phyloP scores from a whole-genome alignment of 2,113 vertebrate species.

The Rhipidura dahli region DNA sequence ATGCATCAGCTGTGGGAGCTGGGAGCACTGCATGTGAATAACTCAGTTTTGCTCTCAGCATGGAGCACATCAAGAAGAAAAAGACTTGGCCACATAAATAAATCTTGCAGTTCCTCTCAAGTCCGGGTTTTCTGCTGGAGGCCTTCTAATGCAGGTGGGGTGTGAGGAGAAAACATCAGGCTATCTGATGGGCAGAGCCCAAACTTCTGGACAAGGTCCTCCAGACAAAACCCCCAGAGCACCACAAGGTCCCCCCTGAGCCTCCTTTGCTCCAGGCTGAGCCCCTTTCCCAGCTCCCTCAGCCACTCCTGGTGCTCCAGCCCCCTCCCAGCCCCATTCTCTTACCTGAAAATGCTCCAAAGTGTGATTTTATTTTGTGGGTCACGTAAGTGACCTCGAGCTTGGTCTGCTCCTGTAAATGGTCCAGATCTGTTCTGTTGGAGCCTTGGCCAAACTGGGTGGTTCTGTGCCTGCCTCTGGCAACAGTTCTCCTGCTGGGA shows the following conservation, averaged over 20 bases:
- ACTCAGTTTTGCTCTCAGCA: neutral
- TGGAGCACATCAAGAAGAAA: neutral
- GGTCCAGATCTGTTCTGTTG: neutral
- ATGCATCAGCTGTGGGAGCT: neutral
- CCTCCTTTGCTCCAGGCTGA: neutral
- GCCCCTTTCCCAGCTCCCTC: neutral
- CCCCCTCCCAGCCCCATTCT: rapidly evolving
- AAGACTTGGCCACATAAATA: neutral
- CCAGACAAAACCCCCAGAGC: neutral
- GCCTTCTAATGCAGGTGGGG: rapidly evolving
- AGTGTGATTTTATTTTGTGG: neutral
- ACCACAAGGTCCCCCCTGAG: rapidly evolving
- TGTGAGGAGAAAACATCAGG: neutral
- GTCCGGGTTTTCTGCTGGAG: neutral
- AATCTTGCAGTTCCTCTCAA: neutral
- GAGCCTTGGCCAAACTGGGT: neutral
- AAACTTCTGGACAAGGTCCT: neutral
- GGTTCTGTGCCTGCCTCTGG: neutral
- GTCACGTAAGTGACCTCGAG: neutral
- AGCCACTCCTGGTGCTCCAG: rapidly evolving
- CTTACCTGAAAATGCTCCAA: neutral
- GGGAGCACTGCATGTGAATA: neutral
- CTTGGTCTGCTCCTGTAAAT: rapidly evolving
- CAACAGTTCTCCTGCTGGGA: neutral
- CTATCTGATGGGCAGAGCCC: neutral